Base-by-base conservation (phyloP, 2,797 vertebrate genomes). In the Sandelia bainsii region DNA sequence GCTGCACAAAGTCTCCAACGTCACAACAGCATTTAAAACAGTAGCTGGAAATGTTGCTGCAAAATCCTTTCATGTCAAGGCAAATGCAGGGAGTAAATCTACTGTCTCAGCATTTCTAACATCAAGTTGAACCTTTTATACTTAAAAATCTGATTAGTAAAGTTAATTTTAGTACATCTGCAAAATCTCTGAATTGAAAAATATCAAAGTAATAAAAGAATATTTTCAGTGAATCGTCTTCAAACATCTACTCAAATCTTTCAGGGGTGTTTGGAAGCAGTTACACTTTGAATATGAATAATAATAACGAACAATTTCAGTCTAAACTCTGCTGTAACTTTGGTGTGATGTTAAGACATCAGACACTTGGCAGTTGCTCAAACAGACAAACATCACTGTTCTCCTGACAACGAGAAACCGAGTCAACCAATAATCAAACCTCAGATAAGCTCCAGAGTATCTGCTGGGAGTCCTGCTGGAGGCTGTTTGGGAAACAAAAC, bases 141-240 rank as follows among this genome's bases (percentile, higher is more conserved):
- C 20, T 37, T 8, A n/a, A 60, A 57, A 49, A 39, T 4, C 17
- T 61, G 12, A 12, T 68, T 32, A 40, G 22, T 46, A 42, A 19
- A 19, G 19, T 44, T 34, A 48, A 44, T 12, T 52, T 61, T 61
- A 60, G 53, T 62, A 54, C 45, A 61, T 65, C 46, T 63, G 63
- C 25, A 58, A 53, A 66, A 75, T 44, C 9, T 48, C 53, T 58
- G 9, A 19, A 5, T 20, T 25, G 14, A 45, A 34, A 69, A 65
- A 57, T 46, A n/a, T 42, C 20, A 0, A 56, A 32, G 32, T 8
- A 32, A 32, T 8, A 32, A 32, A 4, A 32, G 32, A 32, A 32
- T 32, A 4, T 8, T 32, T 32, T 32, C 32, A 16, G n/a, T n/a
- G n/a, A n/a, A n/a, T n/a, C n/a, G n/a, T n/a, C n/a, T n/a, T 12